phyloP scores from a whole-genome alignment of 2,797 vertebrate genomes.

The Enteromius afrohamiltoni region DNA sequence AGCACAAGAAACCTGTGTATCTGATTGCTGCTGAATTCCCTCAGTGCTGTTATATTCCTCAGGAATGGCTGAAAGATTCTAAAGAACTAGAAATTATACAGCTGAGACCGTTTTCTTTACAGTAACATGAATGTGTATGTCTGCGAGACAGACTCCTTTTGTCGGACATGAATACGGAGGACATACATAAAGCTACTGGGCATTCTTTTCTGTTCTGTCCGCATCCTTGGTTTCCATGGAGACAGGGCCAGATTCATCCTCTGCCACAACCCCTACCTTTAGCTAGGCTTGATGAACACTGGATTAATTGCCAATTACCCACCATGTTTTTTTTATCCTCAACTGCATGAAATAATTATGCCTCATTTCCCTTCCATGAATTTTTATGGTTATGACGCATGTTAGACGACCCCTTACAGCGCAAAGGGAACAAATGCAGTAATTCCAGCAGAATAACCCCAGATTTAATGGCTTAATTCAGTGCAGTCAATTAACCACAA shows the following conservation, averaged over 20 bases:
- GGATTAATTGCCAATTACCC: conserved; percentile 40
- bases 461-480: background rate
- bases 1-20: background rate
- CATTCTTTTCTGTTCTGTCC: background rate
- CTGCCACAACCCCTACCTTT: background rate
- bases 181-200: background rate
- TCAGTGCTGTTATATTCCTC: background rate
- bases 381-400: conserved; percentile 24
- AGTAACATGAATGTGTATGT: background rate
- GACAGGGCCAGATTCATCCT: background rate
- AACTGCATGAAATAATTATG: conserved; percentile 27
- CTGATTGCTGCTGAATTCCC: background rate
- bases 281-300: background rate
- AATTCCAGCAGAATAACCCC: background rate
- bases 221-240: conserved; percentile 36
- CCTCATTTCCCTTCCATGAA: conserved; percentile 29
- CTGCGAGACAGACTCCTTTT: background rate
- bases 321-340: background rate
- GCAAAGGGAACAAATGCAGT: conserved; percentile 3
- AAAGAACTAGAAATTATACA: background rate
- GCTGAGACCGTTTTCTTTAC: background rate
- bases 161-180: background rate
- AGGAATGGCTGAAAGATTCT: background rate
- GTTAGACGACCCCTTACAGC: background rate
- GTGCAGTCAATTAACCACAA: background rate